Conservation (phyloP, 2,888 invertebrate species). For the Drosophila peninsularis region DNA sequence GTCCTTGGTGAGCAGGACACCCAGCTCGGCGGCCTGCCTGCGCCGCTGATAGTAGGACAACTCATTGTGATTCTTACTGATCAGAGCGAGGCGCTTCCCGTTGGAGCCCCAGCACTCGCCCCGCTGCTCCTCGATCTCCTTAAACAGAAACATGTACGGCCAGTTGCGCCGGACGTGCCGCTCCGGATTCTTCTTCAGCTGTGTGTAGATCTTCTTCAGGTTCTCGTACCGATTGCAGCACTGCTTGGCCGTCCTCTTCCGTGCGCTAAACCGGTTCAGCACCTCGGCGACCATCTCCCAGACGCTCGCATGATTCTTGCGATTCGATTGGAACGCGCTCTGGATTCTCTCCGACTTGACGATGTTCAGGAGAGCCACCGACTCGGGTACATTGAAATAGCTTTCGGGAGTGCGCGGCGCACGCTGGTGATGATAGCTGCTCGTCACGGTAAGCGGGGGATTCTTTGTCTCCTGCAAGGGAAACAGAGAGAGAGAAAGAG, state of each 20-base stretch:
- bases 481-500: not conserved
- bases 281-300: constrained; percentile 85
- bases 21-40: constrained; percentile 82
- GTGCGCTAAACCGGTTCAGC: constrained; percentile 82
- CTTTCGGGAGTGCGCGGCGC: constrained; percentile 84
- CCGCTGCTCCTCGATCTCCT: constrained; percentile 84
- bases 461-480: constrained; percentile 76
- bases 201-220: constrained; percentile 84
- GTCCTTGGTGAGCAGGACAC: constrained; percentile 81
- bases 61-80: constrained; percentile 83
- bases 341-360: constrained; percentile 84
- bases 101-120: constrained; percentile 84
- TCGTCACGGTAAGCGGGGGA: constrained; percentile 66
- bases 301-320: constrained; percentile 84
- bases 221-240: constrained; percentile 85
- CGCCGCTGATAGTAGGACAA: constrained; percentile 84
- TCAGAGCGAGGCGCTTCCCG: constrained; percentile 82
- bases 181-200: constrained; percentile 84
- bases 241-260: constrained; percentile 84
- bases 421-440: constrained; percentile 83
- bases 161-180: constrained; percentile 84
- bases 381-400: constrained; percentile 84
- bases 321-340: constrained; percentile 84
- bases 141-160: constrained; percentile 84
- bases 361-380: constrained; percentile 83